phyloP scores from a whole-genome alignment of 1,140 invertebrate species.

The Aphelinus atriplicis region DNA sequence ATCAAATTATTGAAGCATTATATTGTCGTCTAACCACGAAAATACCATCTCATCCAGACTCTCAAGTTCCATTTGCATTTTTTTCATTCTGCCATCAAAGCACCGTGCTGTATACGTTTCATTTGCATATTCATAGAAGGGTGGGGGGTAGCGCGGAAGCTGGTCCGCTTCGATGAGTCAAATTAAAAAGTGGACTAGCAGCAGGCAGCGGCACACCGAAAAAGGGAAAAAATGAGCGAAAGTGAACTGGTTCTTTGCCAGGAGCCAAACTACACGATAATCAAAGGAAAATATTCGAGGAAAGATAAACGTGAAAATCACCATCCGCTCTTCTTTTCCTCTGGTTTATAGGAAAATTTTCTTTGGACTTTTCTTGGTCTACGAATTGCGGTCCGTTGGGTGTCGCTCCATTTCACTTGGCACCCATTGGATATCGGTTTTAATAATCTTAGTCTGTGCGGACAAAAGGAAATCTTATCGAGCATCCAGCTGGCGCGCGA shows the following conservation, averaged over 20 bases:
- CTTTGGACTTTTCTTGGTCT: too few relatives aligned
- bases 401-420: slow-evolving; percentile 2
- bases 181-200: slow-evolving; percentile 4
- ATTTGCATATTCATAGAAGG: slow-evolving; percentile 14
- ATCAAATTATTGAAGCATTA: too few relatives aligned
- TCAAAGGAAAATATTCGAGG: slow-evolving; percentile 3
- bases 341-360: too few relatives aligned
- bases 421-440: slow-evolving; percentile 16
- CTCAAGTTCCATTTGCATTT: neutral
- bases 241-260: neutral
- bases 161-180: neutral
- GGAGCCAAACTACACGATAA: neutral
- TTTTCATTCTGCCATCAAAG: slow-evolving; percentile 3
- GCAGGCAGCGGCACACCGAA: too few relatives aligned
- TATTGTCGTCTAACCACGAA: neutral
- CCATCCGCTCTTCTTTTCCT: too few relatives aligned
- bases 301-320: neutral
- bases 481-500: slow-evolving; percentile 9
- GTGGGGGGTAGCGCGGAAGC: neutral
- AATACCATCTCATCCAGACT: neutral
- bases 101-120: neutral
- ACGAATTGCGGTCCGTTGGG: neutral
- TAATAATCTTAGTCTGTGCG: slow-evolving; percentile 6
- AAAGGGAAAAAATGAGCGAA: neutral
- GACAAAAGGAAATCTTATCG: slow-evolving; percentile 13